These are phyloP conservation scores for Pygocentrus nattereri DNA, from an alignment of 2,797 vertebrate species.

Conservation along the genomic window DNA sequence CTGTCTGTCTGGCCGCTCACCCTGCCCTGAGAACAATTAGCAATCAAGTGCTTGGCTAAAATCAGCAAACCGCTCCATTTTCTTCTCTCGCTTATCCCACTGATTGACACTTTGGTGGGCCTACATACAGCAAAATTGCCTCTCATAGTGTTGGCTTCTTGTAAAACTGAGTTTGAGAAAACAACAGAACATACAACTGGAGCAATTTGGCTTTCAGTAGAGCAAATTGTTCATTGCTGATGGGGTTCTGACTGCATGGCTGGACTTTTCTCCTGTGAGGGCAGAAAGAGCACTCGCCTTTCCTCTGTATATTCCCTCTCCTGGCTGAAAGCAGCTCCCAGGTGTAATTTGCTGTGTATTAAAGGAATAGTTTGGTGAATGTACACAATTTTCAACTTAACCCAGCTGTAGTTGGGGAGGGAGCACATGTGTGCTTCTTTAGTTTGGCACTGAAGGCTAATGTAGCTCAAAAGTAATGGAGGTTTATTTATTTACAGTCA, in stretches of 20 bases:
- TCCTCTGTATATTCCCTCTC: not conserved
- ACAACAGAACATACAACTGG: conserved; percentile 53
- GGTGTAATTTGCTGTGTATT: not conserved
- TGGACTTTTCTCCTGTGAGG: not conserved
- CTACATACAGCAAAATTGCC: conserved; percentile 25
- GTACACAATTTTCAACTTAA: not conserved
- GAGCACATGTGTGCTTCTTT: not conserved
- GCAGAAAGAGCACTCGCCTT: conserved; percentile 16
- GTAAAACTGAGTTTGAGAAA: conserved; percentile 35
- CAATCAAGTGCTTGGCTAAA: conserved; percentile 57
- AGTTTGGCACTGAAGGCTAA: not conserved
- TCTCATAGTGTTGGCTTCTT: conserved; percentile 30
- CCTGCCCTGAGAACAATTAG: conserved; percentile 75
- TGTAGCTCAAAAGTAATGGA: not conserved
- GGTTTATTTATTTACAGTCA: too few relatives aligned
- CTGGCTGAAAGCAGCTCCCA: not conserved
- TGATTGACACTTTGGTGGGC: conserved; percentile 61
- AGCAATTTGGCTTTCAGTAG: conserved; percentile 61
- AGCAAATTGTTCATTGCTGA: conserved; percentile 68
- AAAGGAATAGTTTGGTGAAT: not conserved
- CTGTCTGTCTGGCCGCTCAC: conserved; percentile 49
- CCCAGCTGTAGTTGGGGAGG: not conserved
- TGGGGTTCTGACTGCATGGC: conserved; percentile 67
- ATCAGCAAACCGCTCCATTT: conserved; percentile 39
- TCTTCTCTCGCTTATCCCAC: conserved; percentile 68